These are phyloP conservation scores for Capreolus pygargus DNA, from an alignment of 2,113 vertebrate species.

Conservation along the genomic window DNA sequence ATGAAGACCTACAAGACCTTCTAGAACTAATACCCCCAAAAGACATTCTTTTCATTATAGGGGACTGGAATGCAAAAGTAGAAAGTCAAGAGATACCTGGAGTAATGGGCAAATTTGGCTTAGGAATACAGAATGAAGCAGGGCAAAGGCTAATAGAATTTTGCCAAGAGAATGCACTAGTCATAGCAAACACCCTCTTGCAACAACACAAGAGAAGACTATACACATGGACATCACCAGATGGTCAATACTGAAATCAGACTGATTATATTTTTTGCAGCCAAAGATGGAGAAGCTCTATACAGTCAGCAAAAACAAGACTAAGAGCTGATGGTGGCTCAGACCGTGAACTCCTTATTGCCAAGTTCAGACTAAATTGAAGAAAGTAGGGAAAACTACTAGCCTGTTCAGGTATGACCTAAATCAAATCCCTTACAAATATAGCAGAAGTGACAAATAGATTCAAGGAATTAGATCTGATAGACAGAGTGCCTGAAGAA, in stretches of 20 bases:
- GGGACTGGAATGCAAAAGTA: background rate
- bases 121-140: background rate
- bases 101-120: background rate
- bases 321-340: background rate
- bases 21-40: background rate
- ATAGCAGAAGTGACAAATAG: background rate
- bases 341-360: background rate
- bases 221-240: background rate
- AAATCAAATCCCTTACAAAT: background rate
- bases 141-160: background rate
- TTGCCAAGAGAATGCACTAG: background rate
- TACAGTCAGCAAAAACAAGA: background rate
- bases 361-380: background rate
- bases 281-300: background rate
- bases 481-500: background rate
- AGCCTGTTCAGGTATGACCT: background rate
- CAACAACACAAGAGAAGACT: background rate
- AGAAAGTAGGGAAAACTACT: background rate
- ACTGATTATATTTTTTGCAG: background rate
- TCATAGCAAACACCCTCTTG: background rate
- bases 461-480: background rate
- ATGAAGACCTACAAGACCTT: background rate
- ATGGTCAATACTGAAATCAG: background rate
- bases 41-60: background rate
- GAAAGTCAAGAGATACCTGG: background rate